Conservation (phyloP, 2,113 vertebrate species). For the Nettapus auritus region DNA sequence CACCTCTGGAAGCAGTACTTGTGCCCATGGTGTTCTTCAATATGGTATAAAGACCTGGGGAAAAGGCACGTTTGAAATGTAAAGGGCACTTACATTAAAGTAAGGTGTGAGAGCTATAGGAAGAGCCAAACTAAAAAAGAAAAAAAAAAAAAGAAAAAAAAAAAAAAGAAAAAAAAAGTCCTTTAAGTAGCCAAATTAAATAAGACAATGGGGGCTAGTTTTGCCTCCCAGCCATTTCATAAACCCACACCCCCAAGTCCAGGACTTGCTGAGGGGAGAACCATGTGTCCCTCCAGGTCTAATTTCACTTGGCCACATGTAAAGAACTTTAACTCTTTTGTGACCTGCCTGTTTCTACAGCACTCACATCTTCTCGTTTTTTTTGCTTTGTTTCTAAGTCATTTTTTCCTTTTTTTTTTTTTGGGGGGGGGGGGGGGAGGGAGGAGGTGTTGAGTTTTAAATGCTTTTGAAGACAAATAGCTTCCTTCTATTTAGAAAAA, state of each 20-base stretch:
- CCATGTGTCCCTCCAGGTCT: slow-evolving; percentile 35
- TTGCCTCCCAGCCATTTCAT: slow-evolving; percentile 57
- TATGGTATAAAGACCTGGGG: neutral
- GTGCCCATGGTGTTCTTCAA: accelerated
- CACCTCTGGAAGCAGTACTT: neutral
- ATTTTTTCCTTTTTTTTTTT: neutral
- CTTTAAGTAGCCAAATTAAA: slow-evolving; percentile 65
- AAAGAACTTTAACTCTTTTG: slow-evolving; percentile 65
- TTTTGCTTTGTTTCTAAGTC: neutral
- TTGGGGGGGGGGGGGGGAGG: neutral
- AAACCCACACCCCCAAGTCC: slow-evolving; percentile 33
- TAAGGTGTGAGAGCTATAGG: slow-evolving; percentile 68
- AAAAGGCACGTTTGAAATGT: slow-evolving; percentile 60
- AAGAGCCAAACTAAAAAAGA: slow-evolving; percentile 61
- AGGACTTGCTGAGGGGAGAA: neutral
- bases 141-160: neutral
- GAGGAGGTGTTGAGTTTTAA: slow-evolving; percentile 20
- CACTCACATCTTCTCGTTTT: neutral
- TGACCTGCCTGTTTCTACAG: slow-evolving; percentile 52
- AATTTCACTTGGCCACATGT: slow-evolving; percentile 65
- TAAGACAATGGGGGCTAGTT: slow-evolving; percentile 53
- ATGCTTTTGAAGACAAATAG: slow-evolving; percentile 46
- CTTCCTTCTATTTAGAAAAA: slow-evolving; percentile 55
- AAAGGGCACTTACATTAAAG: slow-evolving; percentile 49
- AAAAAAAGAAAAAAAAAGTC: neutral